Conservation (phyloP, 2,113 vertebrate genomes). For the Myotis yumanensis region DNA sequence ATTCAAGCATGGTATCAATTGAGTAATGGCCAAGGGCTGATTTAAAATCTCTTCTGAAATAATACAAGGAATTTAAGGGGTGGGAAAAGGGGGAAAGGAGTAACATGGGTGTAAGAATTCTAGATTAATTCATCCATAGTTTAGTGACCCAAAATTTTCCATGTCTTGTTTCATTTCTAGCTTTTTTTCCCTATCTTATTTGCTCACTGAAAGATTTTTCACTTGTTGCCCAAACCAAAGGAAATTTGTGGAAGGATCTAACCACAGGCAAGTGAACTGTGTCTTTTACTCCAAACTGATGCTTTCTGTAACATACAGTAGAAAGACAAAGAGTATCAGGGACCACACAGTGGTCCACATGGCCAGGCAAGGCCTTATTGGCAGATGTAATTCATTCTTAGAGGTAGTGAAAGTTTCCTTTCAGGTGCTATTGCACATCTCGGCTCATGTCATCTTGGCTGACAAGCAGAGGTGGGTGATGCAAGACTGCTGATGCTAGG, state of each 20-base stretch:
- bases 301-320: neutral
- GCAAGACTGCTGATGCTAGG: neutral
- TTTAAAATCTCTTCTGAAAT: constrained; percentile 2
- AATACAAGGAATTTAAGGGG: neutral
- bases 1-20: neutral
- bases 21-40: neutral
- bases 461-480: neutral
- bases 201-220: constrained; percentile 24
- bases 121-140: neutral
- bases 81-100: neutral
- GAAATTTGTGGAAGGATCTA: neutral
- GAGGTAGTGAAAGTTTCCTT: neutral
- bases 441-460: neutral
- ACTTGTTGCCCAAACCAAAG: constrained; percentile 22
- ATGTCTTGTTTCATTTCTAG: neutral
- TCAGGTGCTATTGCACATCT: neutral
- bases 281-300: neutral
- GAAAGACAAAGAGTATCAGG: neutral
- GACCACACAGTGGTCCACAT: neutral
- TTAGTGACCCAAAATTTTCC: neutral
- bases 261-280: neutral
- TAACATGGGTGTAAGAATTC: neutral
- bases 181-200: constrained; percentile 10
- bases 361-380: neutral
- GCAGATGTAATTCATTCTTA: neutral